Evolutionary conservation across 53 echinoderm and acorn worm genomes (phyloP).

Genomic region (Echinarachnius parma): DNA sequence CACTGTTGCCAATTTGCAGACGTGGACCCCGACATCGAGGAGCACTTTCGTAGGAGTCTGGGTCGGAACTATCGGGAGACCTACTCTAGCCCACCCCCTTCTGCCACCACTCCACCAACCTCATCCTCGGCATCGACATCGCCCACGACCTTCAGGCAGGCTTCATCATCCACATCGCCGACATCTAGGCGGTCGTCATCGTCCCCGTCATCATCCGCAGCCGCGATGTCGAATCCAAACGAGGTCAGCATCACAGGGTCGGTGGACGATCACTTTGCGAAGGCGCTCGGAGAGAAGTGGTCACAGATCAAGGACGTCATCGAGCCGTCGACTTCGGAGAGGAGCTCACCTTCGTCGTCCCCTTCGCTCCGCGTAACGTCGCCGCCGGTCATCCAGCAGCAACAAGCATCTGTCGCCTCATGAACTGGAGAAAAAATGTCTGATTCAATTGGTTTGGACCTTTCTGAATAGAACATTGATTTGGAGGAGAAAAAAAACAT

Average conservation of each 20-base stretch:
- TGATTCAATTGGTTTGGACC: no score
- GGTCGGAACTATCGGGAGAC: slow-evolving; percentile 81
- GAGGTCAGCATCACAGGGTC: slow-evolving; percentile 82
- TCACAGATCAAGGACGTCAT: slow-evolving; percentile 77
- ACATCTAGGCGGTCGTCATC: slow-evolving; percentile 27
- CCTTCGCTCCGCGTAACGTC: slow-evolving; percentile 15
- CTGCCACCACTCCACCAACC: slow-evolving; percentile 44
- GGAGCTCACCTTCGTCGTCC: slow-evolving; percentile 62
- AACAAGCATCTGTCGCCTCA: slow-evolving; percentile 25
- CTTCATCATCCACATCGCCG: no score
- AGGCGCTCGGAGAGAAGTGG: slow-evolving; percentile 98
- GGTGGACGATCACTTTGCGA: slow-evolving; percentile 99
- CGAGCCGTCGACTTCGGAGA: slow-evolving; percentile 30
- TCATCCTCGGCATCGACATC: no score
- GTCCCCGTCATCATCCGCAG: slow-evolving; percentile 14
- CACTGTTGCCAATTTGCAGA: no score
- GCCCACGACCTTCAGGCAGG: no score
- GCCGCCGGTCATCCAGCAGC: slow-evolving; percentile 52
- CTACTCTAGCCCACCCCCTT: slow-evolving; percentile 37
- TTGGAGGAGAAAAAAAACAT: no score
- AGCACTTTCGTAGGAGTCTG: slow-evolving; percentile 92
- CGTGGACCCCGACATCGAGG: slow-evolving; percentile 71
- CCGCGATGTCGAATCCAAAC: slow-evolving; percentile 4
- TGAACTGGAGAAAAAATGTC: no score
- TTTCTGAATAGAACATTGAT: no score